These are phyloP conservation scores for Drosophila auraria DNA, from an alignment of 1,140 invertebrate species.

Conservation along the genomic window DNA sequence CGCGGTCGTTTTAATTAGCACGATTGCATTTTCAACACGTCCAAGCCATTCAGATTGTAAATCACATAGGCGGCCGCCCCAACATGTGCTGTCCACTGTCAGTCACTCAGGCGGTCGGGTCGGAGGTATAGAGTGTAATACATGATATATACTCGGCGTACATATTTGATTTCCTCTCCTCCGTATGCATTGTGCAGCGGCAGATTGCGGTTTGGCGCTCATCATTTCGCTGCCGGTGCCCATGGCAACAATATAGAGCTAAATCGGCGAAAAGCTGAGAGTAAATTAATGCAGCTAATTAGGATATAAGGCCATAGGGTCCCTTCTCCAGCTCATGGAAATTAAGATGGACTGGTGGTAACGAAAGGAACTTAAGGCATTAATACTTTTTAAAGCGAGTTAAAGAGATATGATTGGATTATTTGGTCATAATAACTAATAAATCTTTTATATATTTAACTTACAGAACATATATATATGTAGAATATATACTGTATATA, in stretches of 20 bases:
- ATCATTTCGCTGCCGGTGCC: slow-evolving; percentile 7
- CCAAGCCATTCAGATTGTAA: slow-evolving; percentile 72
- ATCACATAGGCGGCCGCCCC: slow-evolving; percentile 65
- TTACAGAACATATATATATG: too few relatives aligned
- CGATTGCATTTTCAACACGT: slow-evolving; percentile 81
- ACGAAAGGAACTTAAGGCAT: background rate
- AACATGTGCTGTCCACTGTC: slow-evolving; percentile 53
- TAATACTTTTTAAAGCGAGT: too few relatives aligned
- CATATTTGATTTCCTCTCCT: slow-evolving; percentile 32
- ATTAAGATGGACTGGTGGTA: background rate
- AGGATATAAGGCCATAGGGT: slow-evolving; percentile 1
- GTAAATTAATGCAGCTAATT: slow-evolving; percentile 72
- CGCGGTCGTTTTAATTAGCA: slow-evolving; percentile 81
- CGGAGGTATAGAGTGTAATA: slow-evolving; percentile 29
- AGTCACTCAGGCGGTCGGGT: slow-evolving; percentile 21
- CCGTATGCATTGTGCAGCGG: slow-evolving; percentile 29
- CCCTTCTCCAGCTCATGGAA: background rate
- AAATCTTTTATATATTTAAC: too few relatives aligned
- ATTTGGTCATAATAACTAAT: too few relatives aligned
- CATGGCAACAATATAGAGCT: slow-evolving; percentile 19
- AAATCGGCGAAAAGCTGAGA: slow-evolving; percentile 39
- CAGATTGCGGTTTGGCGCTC: slow-evolving; percentile 35
- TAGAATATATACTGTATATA: too few relatives aligned
- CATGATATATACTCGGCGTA: slow-evolving; percentile 22
- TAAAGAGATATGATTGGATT: too few relatives aligned